These are phyloP conservation scores for Abramis brama DNA, from an alignment of 2,113 vertebrate genomes.

Conservation along the genomic window DNA sequence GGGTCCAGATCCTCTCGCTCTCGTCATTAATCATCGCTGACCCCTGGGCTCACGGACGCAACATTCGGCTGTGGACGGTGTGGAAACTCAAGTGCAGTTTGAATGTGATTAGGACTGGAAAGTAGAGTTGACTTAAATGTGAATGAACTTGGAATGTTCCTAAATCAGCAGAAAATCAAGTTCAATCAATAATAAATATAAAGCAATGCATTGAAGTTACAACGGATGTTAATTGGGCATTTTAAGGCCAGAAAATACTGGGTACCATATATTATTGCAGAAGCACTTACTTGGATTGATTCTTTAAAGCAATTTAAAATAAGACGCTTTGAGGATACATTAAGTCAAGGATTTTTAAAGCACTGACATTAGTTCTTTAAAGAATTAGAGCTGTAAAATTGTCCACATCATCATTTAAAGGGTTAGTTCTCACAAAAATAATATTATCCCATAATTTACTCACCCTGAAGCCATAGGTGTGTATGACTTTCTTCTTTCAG, in stretches of 20 bases:
- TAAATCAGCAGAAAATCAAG: not conserved
- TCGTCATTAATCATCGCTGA: constrained; percentile 60
- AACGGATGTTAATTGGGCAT: too few species aligned
- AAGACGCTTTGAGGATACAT: not conserved
- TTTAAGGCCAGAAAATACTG: not conserved
- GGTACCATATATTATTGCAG: not conserved
- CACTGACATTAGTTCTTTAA: not conserved
- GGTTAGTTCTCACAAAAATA: too few species aligned
- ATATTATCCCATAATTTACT: too few species aligned
- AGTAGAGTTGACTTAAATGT: too few species aligned
- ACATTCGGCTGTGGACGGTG: not conserved
- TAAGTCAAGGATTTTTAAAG: not conserved
- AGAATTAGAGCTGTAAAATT: not conserved
- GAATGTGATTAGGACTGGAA: not conserved
- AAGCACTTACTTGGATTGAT: not conserved
- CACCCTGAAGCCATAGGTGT: too few species aligned
- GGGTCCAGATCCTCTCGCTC: constrained; percentile 21
- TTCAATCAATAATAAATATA: not conserved
- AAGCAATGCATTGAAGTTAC: not conserved
- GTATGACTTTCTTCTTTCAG: too few species aligned
- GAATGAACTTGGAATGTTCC: not conserved
- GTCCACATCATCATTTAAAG: not conserved
- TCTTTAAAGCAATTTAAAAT: too few species aligned
- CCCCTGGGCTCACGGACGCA: constrained; percentile 22
- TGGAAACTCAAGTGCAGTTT: not conserved